phyloP scores from a whole-genome alignment of 2,113 vertebrate species.

The Oreochromis niloticus region DNA sequence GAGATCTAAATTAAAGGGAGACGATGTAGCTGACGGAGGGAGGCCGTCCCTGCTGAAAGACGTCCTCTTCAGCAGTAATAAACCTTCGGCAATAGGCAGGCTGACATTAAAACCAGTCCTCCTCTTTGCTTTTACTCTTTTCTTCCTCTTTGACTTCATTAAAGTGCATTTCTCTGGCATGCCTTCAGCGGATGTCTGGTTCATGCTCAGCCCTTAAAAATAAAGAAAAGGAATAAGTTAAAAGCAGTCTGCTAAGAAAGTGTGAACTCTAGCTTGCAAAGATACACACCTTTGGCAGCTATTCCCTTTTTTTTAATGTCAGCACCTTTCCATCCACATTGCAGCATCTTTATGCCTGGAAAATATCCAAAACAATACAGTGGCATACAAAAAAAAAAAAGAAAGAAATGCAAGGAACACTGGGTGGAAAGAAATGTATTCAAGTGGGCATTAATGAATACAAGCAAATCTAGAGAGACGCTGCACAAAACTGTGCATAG shows the following conservation, averaged over 20 bases:
- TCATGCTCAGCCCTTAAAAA: slow-evolving; percentile 4
- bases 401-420: not conserved
- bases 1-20: not conserved
- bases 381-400: not conserved
- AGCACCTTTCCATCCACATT: not conserved
- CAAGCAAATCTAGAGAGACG: not conserved
- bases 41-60: slow-evolving; percentile 11
- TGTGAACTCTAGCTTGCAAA: not conserved
- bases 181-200: not conserved
- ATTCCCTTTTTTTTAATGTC: not conserved
- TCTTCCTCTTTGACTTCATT: not conserved
- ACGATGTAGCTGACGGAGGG: not conserved
- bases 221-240: not conserved
- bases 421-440: not conserved
- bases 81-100: slow-evolving; percentile 41
- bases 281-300: slow-evolving; percentile 10
- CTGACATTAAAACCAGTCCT: slow-evolving; percentile 60
- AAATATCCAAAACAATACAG: not conserved
- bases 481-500: not conserved
- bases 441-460: not conserved
- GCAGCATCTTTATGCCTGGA: slow-evolving; percentile 48
- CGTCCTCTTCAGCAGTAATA: slow-evolving; percentile 51
- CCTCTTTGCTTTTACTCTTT: not conserved
- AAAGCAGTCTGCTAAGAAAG: not conserved
- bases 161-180: not conserved